Evolutionary conservation across 1,140 invertebrate genomes (phyloP), one percentile per base, ranked within the genome.

Genomic region (Zaprionus ghesquierei): DNA sequence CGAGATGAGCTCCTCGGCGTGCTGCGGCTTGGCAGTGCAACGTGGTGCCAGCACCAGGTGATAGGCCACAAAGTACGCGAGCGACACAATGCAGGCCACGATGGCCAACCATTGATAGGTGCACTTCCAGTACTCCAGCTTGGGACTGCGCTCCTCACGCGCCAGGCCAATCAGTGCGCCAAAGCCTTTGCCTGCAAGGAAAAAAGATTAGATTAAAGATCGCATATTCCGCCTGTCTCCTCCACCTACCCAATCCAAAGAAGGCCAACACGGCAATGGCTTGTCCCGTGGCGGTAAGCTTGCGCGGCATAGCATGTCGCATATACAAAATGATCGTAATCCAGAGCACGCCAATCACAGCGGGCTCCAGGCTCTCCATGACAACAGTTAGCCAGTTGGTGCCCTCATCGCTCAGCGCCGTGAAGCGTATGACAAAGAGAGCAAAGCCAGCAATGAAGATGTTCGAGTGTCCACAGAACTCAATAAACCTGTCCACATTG

Each of bases 381-480:
- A 95, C 90, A 13, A 97, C 82, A 0, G 95, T 93, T 93, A 95
- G 94, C 92, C 94, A 94, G 44, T 95, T 94, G 15, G 53, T 65
- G 8, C 94, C 92, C 1, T 92, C 89, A 23, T 96, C 94, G n/a
- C 95, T 95, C 69, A 97, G 92, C 49, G 94, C 95, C 33, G 95
- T 94, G 80, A 95, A 97, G 63, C 95, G 93, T 29, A 97, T 92
- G 44, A 96, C 96, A 91, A 96, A 97, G 76, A 96, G 94, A 3
- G 95, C 95, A 78, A 97, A 96, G 20, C 96, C 96, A 41, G 94
- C 93, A 74, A 97, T 97, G 68, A 97, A 94, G 56, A 97, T 93
- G 91, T 97, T 97, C 69, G 96, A 96, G 91, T 97, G 96, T 3
- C 96, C 96, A 55, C 96, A 95, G 91, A 96, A 97, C 91, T 97